Evolutionary conservation across 64 coral and sea anemone species (phyloP), one percentile per base, ranked within the genome.

Genomic region (Stylophora pistillata): DNA sequence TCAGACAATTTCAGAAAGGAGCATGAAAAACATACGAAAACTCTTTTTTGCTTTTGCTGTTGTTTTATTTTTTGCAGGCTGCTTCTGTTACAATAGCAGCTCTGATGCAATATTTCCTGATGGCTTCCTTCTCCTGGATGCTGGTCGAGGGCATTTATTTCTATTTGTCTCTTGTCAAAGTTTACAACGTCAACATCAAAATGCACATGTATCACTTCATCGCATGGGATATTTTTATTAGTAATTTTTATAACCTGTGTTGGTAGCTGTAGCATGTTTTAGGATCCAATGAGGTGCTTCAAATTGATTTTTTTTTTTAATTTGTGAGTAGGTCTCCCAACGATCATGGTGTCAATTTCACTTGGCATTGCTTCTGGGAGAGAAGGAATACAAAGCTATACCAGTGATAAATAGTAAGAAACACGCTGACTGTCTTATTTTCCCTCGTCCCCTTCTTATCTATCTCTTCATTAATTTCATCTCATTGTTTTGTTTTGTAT

Each of bases 81-180:
- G 33, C 21, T 3, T 93, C 85, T 32, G 66, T 79, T 5, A 72
- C 73, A 13, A 60, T 82, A 21, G 91, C 74, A 58, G 91, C 85
- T 31, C 31, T 87, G 0, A 29, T 93, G 1, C 91, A 88, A 15
- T 93, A 85, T 29, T 93, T 93, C 68, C 65, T 93, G 9, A 57
- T 88, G 71, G 85, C 85, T 0, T 74, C 86, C 29, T 87, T 93
- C 55, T 72, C 62, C 20, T 93, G 91, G 91, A 93, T 93, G 91
- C 17, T 92, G 4, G 15, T 85, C 56, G 90, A 92, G 58, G 90
- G 90, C 15, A 41, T 92, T 78, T 84, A 86, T 11, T 72, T 92
- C 3, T 92, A 92, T 31, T 16, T 88, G 16, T 78, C 70, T 54
- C 21, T 93, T 73, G 85, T 93, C 1, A 79, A 81, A 61, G 91